Base-by-base conservation (phyloP, 2,113 vertebrate genomes). In the Stegostoma tigrinum region DNA sequence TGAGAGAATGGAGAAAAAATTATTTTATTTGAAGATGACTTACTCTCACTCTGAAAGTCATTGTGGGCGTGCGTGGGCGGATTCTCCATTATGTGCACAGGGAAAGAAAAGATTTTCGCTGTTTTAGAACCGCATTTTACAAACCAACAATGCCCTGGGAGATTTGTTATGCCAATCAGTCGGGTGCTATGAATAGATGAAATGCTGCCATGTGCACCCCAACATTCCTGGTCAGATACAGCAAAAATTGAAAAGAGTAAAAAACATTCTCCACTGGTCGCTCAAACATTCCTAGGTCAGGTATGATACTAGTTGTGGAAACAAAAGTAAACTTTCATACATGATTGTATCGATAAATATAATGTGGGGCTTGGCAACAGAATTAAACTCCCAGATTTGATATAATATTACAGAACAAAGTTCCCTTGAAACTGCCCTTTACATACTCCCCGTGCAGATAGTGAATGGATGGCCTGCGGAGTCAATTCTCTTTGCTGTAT, bases 1-100 rank as follows among this genome's bases (percentile, higher is more conserved):
- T 99, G 98, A 96, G 61, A 96, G 95, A 96, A 97, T 97, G 96
- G 96, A 94, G 1, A 6, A 95, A 96, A 96, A 85, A 96, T 72
- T 34, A 95, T 72, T 95, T 95, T 34, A 95, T 75, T 52, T 52
- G 68, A 72, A 95, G 68, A 75, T 52, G 94, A 72, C 45, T 66
- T 45, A 19, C 5, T 83, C 80, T 83, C 38, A 45, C 21, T 45
- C 23, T 3, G 38, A 83, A 45, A 17, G 48, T 48, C 48, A 48
- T 48, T 48, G 48, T 48, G 14, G 19, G 38, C 17, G 17, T 42
- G 38, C 2, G 19, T 42, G 38, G 38, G 80, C 21, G 38, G 80
- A 21, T 83, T 83, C 85, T 30, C 24, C 24, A 10, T 42, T 23
- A 14, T 2, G 45, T 52, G 48, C 52, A 0, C 5, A 45, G 34